A percentile compares a stretch with the other conserved stretches of the same genome.
These are phyloP conservation scores for Calliopsis andreniformis DNA, from an alignment of 1,140 invertebrate species.

Conservation along the genomic window DNA sequence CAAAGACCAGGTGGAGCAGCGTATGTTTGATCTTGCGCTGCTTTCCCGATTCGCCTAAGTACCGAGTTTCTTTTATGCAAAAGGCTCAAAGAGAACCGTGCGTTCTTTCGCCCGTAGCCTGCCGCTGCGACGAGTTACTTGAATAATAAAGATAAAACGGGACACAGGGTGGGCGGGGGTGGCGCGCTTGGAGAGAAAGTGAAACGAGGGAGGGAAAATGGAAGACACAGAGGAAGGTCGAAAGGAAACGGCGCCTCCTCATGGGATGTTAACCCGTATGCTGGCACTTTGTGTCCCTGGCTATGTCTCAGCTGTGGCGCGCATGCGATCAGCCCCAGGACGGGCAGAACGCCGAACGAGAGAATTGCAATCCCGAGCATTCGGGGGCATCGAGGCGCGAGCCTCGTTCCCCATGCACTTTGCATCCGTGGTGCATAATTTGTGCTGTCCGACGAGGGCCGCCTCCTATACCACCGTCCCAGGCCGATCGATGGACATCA, in stretches of 20 bases:
- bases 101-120: constrained; percentile 39
- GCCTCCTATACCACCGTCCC: constrained; percentile 3
- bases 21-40: constrained; percentile 54
- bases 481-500: constrained; percentile 55
- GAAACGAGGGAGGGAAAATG: constrained; percentile 1
- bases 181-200: background rate
- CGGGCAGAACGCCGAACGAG: background rate
- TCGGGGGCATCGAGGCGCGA: constrained; percentile 66
- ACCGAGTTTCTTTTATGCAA: constrained; percentile 56
- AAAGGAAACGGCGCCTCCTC: constrained; percentile 46
- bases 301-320: constrained; percentile 29
- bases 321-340: background rate
- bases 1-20: constrained; percentile 13
- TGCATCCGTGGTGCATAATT: constrained; percentile 73
- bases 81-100: constrained; percentile 54
- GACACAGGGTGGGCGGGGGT: background rate
- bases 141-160: constrained; percentile 54
- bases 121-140: constrained; percentile 50
- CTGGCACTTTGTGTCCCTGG: constrained; percentile 21
- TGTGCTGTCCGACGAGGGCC: constrained; percentile 55
- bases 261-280: constrained; percentile 53
- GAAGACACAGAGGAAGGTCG: background rate
- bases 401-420: constrained; percentile 71
- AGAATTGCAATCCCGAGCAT: constrained; percentile 67
- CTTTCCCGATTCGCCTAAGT: constrained; percentile 37